These are phyloP conservation scores for Plotosus lineatus DNA, from an alignment of 2,113 vertebrate species.

Conservation along the genomic window DNA sequence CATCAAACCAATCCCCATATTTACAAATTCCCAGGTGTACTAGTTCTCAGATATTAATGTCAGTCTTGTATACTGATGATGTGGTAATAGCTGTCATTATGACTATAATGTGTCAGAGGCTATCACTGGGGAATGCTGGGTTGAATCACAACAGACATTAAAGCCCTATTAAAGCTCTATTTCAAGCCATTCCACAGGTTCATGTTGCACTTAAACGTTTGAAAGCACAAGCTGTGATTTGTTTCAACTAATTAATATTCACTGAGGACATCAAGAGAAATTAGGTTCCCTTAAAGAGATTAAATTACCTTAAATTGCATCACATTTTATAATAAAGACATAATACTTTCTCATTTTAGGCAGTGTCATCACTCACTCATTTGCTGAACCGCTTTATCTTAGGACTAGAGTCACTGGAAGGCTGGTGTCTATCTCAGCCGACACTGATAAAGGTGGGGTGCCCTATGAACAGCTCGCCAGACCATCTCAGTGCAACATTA, in stretches of 20 bases:
- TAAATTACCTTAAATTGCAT: conserved; percentile 13
- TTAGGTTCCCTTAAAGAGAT: neutral
- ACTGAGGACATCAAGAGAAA: conserved; percentile 11
- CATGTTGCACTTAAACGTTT: neutral
- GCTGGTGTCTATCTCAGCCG: no score
- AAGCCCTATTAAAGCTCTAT: neutral
- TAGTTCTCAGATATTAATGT: neutral
- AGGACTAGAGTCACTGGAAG: no score
- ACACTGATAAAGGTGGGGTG: no score
- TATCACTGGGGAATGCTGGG: neutral
- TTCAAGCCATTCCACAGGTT: neutral
- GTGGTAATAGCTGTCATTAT: neutral
- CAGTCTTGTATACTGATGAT: neutral
- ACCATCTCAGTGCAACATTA: no score
- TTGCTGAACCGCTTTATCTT: no score
- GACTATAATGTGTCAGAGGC: neutral
- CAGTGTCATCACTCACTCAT: conserved; percentile 26
- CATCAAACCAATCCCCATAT: neutral
- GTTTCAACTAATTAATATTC: conserved; percentile 8
- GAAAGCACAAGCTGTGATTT: conserved; percentile 14
- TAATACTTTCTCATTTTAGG: conserved; percentile 9
- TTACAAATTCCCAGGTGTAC: neutral
- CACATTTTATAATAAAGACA: conserved; percentile 6
- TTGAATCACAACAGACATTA: neutral
- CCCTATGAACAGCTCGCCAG: no score